Percentiles rank a stretch among this genome's conserved stretches.
Evolutionary conservation across 1,140 invertebrate species (phyloP).

Genomic region (Hyposmocoma kahamanoa): DNA sequence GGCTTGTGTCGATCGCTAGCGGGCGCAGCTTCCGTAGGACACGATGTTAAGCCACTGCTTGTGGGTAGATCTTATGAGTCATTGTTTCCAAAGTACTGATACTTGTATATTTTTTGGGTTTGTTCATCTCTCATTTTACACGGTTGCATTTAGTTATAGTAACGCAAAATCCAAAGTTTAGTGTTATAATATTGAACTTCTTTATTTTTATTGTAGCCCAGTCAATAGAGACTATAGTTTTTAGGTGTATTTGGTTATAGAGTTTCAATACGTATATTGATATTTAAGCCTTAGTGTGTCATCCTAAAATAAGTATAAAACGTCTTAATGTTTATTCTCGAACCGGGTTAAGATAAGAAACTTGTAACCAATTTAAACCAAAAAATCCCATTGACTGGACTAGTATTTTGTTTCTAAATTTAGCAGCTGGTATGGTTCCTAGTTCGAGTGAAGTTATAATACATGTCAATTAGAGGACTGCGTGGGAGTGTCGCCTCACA

Average conservation of each 20-base stretch:
- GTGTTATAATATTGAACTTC: slow-evolving; percentile 54
- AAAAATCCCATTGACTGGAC: slow-evolving; percentile 53
- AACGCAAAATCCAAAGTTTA: slow-evolving; percentile 73
- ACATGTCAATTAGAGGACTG: slow-evolving; percentile 74
- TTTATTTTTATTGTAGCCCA: slow-evolving; percentile 43
- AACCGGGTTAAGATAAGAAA: slow-evolving; percentile 1
- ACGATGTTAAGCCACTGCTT: slow-evolving; percentile 46
- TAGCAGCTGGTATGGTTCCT: slow-evolving; percentile 74
- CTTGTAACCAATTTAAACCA: slow-evolving; percentile 9
- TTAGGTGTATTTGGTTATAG: slow-evolving; percentile 27
- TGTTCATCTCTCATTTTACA: slow-evolving; percentile 52
- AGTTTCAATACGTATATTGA: neutral
- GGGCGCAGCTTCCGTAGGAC: slow-evolving; percentile 37
- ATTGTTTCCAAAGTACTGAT: slow-evolving; percentile 70
- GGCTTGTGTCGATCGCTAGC: too few species aligned
- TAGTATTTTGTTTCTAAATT: slow-evolving; percentile 64
- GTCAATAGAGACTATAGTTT: slow-evolving; percentile 11
- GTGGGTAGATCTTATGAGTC: slow-evolving; percentile 42
- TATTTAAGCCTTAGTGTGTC: neutral
- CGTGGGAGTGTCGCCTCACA: slow-evolving; percentile 64
- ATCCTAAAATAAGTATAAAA: neutral
- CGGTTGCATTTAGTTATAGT: slow-evolving; percentile 73
- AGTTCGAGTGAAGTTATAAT: slow-evolving; percentile 73
- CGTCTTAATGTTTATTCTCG: neutral
- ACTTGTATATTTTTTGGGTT: slow-evolving; percentile 58